Conservation (phyloP, 2,113 vertebrate genomes). For the Regulus satrapa region DNA sequence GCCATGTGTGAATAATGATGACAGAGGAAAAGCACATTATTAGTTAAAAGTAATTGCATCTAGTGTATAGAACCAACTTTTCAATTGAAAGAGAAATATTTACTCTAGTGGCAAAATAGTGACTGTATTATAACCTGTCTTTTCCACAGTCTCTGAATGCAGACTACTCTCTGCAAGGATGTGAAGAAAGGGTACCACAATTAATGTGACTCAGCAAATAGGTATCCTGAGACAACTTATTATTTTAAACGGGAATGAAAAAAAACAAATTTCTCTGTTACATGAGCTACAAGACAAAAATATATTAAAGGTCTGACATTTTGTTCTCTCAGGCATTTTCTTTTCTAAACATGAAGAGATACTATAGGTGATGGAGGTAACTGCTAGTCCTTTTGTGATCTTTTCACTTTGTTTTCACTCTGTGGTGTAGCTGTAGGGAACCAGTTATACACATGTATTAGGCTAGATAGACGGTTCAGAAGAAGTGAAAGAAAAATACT, state of each 20-base stretch:
- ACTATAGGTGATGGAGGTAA: not conserved
- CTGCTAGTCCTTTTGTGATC: not conserved
- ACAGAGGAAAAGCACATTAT: not conserved
- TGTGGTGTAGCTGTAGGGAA: not conserved
- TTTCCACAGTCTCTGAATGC: not conserved
- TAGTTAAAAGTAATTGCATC: not conserved
- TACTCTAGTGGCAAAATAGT: not conserved
- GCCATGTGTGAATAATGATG: not conserved
- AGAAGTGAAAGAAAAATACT: not conserved
- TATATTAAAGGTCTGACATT: not conserved
- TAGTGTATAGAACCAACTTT: not conserved
- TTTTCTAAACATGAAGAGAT: not conserved
- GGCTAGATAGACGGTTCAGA: not conserved
- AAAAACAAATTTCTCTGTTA: not conserved
- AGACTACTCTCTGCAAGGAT: not conserved
- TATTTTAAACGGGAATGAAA: not conserved
- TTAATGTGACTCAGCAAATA: not conserved
- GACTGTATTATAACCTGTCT: not conserved
- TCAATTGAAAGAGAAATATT: not conserved
- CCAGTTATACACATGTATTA: not conserved
- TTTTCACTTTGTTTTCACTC: not conserved
- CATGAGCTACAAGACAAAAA: not conserved
- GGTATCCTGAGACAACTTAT: not conserved
- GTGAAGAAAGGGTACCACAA: not conserved
- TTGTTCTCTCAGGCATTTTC: not conserved